Conservation (phyloP, 2,113 vertebrate genomes). For the Rhinolophus ferrumequinum region DNA sequence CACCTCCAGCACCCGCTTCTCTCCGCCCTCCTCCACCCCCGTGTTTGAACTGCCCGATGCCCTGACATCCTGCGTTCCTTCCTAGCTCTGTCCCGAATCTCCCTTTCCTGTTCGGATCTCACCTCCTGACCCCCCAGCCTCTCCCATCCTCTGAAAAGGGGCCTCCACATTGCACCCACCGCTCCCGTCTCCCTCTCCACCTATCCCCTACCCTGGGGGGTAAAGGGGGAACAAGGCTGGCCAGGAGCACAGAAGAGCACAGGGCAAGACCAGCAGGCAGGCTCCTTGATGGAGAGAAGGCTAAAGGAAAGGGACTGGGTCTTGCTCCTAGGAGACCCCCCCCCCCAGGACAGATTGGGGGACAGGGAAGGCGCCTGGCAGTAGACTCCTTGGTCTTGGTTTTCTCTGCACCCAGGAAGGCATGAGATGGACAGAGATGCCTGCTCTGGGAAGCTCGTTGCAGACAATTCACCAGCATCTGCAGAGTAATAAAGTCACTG, state of each 20-base stretch:
- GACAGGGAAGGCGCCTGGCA: neutral
- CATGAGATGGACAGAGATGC: neutral
- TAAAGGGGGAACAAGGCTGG: neutral
- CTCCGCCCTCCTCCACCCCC: fast-evolving
- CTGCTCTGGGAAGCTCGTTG: fast-evolving
- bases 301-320: no score
- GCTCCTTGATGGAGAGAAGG: neutral
- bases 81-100: neutral
- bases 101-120: no score
- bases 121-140: fast-evolving
- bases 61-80: fast-evolving
- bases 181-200: neutral
- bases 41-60: fast-evolving
- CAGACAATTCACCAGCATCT: neutral
- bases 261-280: fast-evolving
- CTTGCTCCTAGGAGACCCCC: neutral
- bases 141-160: neutral
- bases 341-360: fast-evolving
- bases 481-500: slow-evolving; percentile 47
- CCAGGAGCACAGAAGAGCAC: neutral
- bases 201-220: neutral
- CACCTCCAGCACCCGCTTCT: no score
- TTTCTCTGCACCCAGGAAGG: neutral
- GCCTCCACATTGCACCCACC: fast-evolving
- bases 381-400: no score